A percentile compares a stretch with the other conserved stretches of the same genome.
Conservation (phyloP, 2,797 vertebrate species). For the Tenualosa ilisha region DNA sequence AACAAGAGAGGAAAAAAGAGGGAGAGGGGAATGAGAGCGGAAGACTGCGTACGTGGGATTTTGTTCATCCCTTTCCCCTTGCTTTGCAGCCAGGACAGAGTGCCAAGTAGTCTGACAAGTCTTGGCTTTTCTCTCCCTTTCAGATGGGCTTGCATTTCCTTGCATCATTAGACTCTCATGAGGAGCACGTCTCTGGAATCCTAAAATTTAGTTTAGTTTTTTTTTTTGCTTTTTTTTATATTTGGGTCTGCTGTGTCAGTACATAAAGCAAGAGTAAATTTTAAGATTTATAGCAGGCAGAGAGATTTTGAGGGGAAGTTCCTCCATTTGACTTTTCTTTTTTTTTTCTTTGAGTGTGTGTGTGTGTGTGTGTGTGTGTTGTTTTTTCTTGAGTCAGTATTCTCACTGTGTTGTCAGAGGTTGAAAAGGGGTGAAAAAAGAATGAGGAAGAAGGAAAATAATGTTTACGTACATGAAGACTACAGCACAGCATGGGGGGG, state of each 20-base stretch:
- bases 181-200: slow-evolving; percentile 44
- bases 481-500: background rate
- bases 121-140: slow-evolving; percentile 48
- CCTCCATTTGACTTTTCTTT: background rate
- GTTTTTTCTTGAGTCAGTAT: slow-evolving; percentile 25
- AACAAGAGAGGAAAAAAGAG: background rate
- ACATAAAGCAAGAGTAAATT: slow-evolving; percentile 22
- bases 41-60: background rate
- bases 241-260: background rate
- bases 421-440: background rate
- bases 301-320: background rate
- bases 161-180: slow-evolving; percentile 64
- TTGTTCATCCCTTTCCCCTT: slow-evolving; percentile 28
- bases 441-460: background rate
- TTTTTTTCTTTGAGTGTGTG: slow-evolving; percentile 5
- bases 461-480: background rate
- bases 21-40: background rate
- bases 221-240: background rate
- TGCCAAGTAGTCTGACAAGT: slow-evolving; percentile 54
- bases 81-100: slow-evolving; percentile 46
- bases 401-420: background rate
- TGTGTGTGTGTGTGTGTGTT: background rate
- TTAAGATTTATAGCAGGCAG: background rate
- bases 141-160: slow-evolving; percentile 57
- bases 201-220: background rate